Evolutionary conservation across 2,888 invertebrate genomes (phyloP).

Genomic region (Eristalinus sepulchralis): DNA sequence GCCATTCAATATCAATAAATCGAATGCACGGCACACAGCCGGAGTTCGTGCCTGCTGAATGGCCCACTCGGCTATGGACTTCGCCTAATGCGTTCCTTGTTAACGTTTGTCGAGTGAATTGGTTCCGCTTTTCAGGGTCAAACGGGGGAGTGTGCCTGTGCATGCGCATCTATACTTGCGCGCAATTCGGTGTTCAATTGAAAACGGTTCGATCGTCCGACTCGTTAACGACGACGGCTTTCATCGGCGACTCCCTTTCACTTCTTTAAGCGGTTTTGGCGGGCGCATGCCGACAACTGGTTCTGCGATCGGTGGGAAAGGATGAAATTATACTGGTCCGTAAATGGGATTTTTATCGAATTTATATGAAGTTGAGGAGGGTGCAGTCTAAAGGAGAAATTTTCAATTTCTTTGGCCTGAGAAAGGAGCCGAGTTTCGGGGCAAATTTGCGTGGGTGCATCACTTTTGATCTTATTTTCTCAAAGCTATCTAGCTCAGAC

Average conservation of each 20-base stretch:
- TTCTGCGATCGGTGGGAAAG: not conserved
- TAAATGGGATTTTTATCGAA: not conserved
- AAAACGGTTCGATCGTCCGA: not conserved
- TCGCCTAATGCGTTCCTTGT: conserved; percentile 43
- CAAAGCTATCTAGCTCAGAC: too few species aligned
- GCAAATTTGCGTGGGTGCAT: too few species aligned
- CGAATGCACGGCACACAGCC: conserved; percentile 27
- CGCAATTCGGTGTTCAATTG: not conserved
- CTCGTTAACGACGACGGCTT: not conserved
- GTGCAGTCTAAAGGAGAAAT: too few species aligned
- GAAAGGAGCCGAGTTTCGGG: too few species aligned
- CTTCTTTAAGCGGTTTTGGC: not conserved
- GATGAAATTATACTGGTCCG: not conserved
- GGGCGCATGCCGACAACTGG: not conserved
- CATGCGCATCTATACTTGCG: not conserved
- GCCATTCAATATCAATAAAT: conserved; percentile 65
- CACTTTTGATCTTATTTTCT: too few species aligned
- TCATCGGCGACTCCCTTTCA: not conserved
- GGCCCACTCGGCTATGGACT: conserved; percentile 46
- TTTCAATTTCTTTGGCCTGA: not conserved
- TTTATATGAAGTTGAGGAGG: not conserved
- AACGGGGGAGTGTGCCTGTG: conserved; percentile 8
- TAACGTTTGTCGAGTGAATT: conserved; percentile 23
- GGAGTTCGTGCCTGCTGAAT: conserved; percentile 56
- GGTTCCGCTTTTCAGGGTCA: conserved; percentile 48